phyloP scores from a whole-genome alignment of 1,140 invertebrate genomes.

The Rhizoglyphus robini region DNA sequence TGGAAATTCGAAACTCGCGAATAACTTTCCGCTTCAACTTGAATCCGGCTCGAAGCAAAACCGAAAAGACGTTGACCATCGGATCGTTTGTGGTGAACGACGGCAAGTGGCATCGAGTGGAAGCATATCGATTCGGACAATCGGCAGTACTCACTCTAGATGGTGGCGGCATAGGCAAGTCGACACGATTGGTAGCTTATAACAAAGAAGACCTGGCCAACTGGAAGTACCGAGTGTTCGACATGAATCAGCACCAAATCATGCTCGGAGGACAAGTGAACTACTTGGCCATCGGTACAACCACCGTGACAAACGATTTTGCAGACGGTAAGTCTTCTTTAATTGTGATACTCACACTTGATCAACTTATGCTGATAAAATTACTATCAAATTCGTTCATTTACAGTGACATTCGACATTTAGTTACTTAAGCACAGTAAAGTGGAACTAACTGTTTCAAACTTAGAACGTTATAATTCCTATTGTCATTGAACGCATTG shows the following conservation, averaged over 20 bases:
- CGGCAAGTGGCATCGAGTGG: constrained; percentile 90
- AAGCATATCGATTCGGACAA: constrained; percentile 64
- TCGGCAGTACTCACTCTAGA: constrained; percentile 84
- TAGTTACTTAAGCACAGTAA: no score
- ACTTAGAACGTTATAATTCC: no score
- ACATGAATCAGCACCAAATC: constrained; percentile 83
- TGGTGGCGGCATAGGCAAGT: constrained; percentile 81
- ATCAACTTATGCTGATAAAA: no score
- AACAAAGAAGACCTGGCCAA: neutral
- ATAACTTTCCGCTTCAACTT: constrained; percentile 82
- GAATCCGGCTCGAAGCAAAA: constrained; percentile 56
- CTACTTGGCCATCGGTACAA: constrained; percentile 56
- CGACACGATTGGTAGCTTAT: constrained; percentile 62
- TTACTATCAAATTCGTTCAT: no score
- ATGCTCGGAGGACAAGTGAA: constrained; percentile 79
- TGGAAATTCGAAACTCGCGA: constrained; percentile 78
- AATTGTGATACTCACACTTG: neutral
- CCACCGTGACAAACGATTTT: constrained; percentile 84
- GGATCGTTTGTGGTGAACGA: constrained; percentile 81
- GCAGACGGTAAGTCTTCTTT: constrained; percentile 54
- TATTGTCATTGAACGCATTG: no score
- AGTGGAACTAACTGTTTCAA: no score
- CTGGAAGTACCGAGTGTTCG: constrained; percentile 55
- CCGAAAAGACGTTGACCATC: constrained; percentile 74
- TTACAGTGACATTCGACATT: no score